Evolutionary conservation across 1,140 invertebrate species (phyloP).

Genomic region (Heliothis virescens): DNA sequence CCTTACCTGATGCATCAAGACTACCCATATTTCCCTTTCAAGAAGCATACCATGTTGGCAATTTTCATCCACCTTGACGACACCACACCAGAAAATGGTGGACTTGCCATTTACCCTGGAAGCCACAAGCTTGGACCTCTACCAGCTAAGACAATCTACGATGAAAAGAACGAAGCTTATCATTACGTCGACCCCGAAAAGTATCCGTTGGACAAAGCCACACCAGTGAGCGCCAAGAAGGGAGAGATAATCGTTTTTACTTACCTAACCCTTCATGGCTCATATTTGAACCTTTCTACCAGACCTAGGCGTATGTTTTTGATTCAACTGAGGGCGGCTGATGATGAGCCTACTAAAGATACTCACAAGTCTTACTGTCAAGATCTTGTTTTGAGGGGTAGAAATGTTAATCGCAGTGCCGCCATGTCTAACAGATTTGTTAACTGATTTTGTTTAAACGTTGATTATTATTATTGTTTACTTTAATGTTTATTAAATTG

Average conservation of each 20-base stretch:
- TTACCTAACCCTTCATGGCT: slow-evolving; percentile 87
- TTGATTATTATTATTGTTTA: too few relatives aligned
- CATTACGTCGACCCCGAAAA: slow-evolving; percentile 65
- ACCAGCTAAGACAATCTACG: slow-evolving; percentile 65
- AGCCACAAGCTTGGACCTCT: slow-evolving; percentile 87
- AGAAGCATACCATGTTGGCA: slow-evolving; percentile 87
- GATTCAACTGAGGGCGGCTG: slow-evolving; percentile 84
- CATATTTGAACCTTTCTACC: slow-evolving; percentile 85
- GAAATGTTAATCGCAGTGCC: too few relatives aligned
- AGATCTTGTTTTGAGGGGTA: too few relatives aligned
- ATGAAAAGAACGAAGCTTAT: background rate
- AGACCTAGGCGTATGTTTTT: slow-evolving; percentile 86
- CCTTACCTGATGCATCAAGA: slow-evolving; percentile 87
- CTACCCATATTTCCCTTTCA: slow-evolving; percentile 87
- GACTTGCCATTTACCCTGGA: slow-evolving; percentile 87
- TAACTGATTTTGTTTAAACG: too few relatives aligned
- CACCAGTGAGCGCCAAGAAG: slow-evolving; percentile 82
- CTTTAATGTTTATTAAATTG: too few relatives aligned
- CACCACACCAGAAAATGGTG: slow-evolving; percentile 86
- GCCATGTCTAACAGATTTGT: too few relatives aligned
- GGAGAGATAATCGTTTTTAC: slow-evolving; percentile 87
- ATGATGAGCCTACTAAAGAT: slow-evolving; percentile 67
- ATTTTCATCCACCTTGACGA: slow-evolving; percentile 87
- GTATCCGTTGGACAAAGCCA: slow-evolving; percentile 85
- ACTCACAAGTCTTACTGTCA: too few relatives aligned